Evolutionary conservation across 2,797 vertebrate genomes (phyloP).

Genomic region (Steatocranus sp.): DNA sequence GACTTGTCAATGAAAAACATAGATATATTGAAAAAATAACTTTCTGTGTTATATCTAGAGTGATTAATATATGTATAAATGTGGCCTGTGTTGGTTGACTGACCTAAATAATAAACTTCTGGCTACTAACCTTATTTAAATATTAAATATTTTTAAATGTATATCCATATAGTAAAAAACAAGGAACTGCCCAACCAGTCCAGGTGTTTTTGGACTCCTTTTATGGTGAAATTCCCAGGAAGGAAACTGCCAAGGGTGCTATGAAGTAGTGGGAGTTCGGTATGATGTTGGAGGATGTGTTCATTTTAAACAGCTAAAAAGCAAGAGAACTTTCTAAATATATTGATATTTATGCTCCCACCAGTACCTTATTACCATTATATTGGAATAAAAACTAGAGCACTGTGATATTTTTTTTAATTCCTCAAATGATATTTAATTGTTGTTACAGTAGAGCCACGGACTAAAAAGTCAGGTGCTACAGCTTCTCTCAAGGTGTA

Average conservation of each 20-base stretch:
- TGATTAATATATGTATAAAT: background rate
- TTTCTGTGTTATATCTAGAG: background rate
- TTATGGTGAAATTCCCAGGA: background rate
- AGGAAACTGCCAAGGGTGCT: background rate
- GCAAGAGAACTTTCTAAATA: background rate
- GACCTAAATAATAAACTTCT: background rate
- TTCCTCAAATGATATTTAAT: background rate
- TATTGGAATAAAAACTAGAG: background rate
- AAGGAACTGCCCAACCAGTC: background rate
- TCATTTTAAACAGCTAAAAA: background rate
- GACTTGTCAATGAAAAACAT: background rate
- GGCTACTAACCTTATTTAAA: background rate
- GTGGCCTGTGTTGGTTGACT: background rate
- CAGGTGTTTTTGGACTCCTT: background rate
- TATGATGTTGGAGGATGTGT: background rate
- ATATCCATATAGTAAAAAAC: background rate
- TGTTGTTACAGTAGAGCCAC: background rate
- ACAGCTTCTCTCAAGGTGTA: no score
- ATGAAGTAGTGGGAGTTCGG: background rate
- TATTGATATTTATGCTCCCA: background rate
- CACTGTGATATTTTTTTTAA: background rate
- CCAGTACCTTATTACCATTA: background rate
- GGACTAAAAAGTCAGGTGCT: no score
- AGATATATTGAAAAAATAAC: background rate
- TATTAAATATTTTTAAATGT: background rate